Evolutionary conservation across 2,113 vertebrate species (phyloP).

Genomic region (Cyanoderma ruficeps): DNA sequence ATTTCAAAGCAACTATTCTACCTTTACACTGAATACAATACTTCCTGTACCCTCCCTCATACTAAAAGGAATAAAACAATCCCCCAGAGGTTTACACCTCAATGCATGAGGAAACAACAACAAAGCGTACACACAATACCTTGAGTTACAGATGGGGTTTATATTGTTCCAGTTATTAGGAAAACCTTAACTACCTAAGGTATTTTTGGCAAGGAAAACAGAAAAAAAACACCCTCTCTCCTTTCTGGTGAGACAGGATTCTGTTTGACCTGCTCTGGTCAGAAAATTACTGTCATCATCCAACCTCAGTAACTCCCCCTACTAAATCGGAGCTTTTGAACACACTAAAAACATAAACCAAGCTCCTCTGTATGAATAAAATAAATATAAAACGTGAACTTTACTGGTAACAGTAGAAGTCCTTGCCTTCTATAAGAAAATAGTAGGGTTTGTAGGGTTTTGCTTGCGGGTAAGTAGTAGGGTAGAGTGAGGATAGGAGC

Average conservation of each 20-base stretch:
- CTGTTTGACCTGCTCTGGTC: background rate
- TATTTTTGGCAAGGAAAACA: constrained; percentile 50
- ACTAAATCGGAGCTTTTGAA: background rate
- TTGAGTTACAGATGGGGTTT: constrained; percentile 25
- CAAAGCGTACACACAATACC: constrained; percentile 59
- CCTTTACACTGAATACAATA: constrained; percentile 70
- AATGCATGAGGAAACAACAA: constrained; percentile 67
- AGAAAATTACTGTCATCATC: background rate
- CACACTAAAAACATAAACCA: background rate
- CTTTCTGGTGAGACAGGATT: background rate
- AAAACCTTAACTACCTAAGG: constrained; percentile 44
- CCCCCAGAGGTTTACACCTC: constrained; percentile 63
- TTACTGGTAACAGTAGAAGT: background rate
- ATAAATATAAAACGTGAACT: background rate
- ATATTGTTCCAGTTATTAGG: constrained; percentile 40
- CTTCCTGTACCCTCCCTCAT: constrained; percentile 66
- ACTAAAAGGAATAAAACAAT: constrained; percentile 62
- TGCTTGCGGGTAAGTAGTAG: background rate
- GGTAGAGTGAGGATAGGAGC: background rate
- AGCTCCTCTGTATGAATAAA: background rate
- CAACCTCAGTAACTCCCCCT: background rate
- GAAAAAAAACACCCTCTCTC: background rate
- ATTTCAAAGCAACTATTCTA: constrained; percentile 71
- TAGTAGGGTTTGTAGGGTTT: background rate
- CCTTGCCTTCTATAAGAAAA: background rate